Evolutionary conservation across 2,113 vertebrate species (phyloP).

Genomic region (Lepidothrix coronata): DNA sequence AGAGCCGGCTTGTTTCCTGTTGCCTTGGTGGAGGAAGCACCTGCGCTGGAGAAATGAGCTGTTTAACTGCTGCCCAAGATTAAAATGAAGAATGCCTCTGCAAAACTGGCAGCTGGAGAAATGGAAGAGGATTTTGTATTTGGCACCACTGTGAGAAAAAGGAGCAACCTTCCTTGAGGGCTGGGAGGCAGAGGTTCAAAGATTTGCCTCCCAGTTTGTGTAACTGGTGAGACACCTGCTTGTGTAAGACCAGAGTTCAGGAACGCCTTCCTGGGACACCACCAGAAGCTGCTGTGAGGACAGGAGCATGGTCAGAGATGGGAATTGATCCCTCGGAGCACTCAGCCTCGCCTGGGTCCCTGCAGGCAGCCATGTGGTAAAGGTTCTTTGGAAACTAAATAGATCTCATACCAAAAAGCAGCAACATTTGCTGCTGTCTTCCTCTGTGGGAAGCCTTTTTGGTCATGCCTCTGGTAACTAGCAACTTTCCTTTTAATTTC

Average conservation of each 20-base stretch:
- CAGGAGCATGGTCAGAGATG: background rate
- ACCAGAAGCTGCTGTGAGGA: background rate
- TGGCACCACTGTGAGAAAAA: slow-evolving; percentile 6
- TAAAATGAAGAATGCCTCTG: background rate
- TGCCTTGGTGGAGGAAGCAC: background rate
- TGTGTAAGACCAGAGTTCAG: background rate
- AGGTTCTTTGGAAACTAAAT: background rate
- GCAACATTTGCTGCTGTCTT: background rate
- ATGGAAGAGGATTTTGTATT: background rate
- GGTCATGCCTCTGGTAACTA: background rate
- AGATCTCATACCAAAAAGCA: rapidly evolving
- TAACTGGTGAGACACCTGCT: background rate
- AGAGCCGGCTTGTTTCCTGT: background rate
- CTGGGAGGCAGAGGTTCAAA: slow-evolving; percentile 20
- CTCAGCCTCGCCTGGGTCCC: rapidly evolving
- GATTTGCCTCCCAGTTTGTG: background rate
- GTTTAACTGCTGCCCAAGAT: background rate
- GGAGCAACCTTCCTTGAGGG: background rate
- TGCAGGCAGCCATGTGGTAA: background rate
- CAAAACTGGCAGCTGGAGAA: slow-evolving; percentile 22
- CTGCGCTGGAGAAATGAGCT: background rate
- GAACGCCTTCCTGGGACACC: background rate
- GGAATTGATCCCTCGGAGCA: background rate
- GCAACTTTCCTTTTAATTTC: background rate
- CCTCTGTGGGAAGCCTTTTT: background rate